phyloP scores from a whole-genome alignment of 1,140 invertebrate species.

The Sesamia nonagrioides region DNA sequence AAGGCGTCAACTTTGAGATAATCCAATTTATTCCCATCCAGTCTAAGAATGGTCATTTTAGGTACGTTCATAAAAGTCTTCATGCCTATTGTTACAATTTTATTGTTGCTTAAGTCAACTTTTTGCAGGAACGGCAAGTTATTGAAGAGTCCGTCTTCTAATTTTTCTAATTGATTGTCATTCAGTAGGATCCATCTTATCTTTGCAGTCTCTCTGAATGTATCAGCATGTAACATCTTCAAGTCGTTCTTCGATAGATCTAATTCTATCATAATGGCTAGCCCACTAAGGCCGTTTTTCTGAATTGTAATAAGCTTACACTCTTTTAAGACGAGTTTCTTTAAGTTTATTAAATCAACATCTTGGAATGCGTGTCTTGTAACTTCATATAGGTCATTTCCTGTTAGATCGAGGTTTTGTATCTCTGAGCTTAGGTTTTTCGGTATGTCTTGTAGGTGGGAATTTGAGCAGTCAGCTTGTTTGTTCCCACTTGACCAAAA shows the following conservation, averaged over 20 bases:
- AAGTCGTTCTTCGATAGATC: slow-evolving; percentile 94
- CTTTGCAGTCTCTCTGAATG: slow-evolving; percentile 91
- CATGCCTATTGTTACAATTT: slow-evolving; percentile 90
- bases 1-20: slow-evolving; percentile 89
- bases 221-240: slow-evolving; percentile 90
- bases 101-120: slow-evolving; percentile 93
- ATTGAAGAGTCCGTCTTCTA: slow-evolving; percentile 93
- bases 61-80: slow-evolving; percentile 92
- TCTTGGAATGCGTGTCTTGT: slow-evolving; percentile 90
- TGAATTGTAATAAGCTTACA: slow-evolving; percentile 92
- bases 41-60: slow-evolving; percentile 89
- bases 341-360: slow-evolving; percentile 92
- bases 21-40: slow-evolving; percentile 92
- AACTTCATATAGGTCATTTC: slow-evolving; percentile 91
- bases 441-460: slow-evolving; percentile 90
- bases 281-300: slow-evolving; percentile 91
- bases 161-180: slow-evolving; percentile 91
- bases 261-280: slow-evolving; percentile 94
- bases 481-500: slow-evolving; percentile 94
- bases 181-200: slow-evolving; percentile 91
- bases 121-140: slow-evolving; percentile 92
- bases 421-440: slow-evolving; percentile 91
- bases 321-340: slow-evolving; percentile 92
- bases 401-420: slow-evolving; percentile 92
- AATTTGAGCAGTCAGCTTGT: slow-evolving; percentile 92